These are phyloP conservation scores for Chelonia mydas DNA, from an alignment of 2,797 vertebrate genomes.

Conservation along the genomic window DNA sequence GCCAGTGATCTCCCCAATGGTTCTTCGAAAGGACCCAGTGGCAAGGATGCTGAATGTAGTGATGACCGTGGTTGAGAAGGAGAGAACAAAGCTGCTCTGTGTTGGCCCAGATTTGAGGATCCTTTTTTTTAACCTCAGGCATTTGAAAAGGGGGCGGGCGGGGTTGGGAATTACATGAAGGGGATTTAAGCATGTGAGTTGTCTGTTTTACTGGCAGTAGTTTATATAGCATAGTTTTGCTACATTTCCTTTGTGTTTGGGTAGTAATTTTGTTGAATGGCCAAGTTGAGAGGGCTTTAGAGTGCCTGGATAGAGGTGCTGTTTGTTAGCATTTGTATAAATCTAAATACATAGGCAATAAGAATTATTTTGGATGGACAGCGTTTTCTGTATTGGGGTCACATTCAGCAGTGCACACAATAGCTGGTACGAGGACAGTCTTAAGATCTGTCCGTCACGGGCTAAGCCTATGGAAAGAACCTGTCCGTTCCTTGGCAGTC, in stretches of 20 bases:
- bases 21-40: not conserved
- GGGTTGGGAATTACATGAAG: not conserved
- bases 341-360: not conserved
- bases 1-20: not conserved
- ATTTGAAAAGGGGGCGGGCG: not conserved
- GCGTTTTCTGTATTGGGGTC: not conserved
- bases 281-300: not conserved
- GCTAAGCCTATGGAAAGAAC: not conserved
- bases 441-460: not conserved
- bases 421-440: not conserved
- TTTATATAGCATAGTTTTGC: not conserved
- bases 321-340: not conserved
- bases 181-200: not conserved
- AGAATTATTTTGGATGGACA: not conserved
- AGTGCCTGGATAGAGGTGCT: not conserved
- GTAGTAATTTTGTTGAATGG: not conserved
- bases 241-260: not conserved
- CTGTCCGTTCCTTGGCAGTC: not conserved
- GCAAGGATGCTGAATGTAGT: not conserved
- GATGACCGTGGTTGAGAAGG: not conserved
- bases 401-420: not conserved
- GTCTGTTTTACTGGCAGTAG: not conserved
- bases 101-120: not conserved
- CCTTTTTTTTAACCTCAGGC: not conserved
- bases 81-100: not conserved